Base-by-base conservation (phyloP, 2,888 invertebrate genomes). In the Parnassius smintheus region DNA sequence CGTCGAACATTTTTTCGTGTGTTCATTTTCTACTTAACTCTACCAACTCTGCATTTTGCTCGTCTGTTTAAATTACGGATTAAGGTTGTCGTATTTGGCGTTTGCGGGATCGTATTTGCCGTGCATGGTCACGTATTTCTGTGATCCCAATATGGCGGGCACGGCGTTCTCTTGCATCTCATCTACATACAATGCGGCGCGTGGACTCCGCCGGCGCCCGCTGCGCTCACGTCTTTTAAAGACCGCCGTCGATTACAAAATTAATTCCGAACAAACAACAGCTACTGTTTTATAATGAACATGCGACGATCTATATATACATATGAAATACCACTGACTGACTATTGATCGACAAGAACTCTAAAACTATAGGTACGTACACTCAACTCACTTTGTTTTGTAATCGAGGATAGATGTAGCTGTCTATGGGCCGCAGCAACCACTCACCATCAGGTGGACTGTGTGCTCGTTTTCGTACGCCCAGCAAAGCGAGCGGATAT, bases 131-230 rank as follows among this genome's bases (percentile, higher is more conserved):
- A 75, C 75, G 72, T 72, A 71, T 74, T 70, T 72, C 68, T 69
- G 69, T 64, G 65, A 67, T 67, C 63, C 65, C 65, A 70, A 53
- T 57, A 68, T 66, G 71, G 68, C 66, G 58, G 66, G 48, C 57
- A 65, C 67, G 69, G 70, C 69, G 71, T 69, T 70, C 68, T 72
- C 70, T 70, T 75, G 66, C 73, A 79, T 80, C 76, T 76, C 73
- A 79, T 80, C 75, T 76, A 70, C 79, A 81, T 78, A 80, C 77
- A 81, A 81, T 79, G 74, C 70, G 58, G 73, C 70, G 70, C 72
- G 65, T 63, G 64, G 53, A 64, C 50, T 25, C 58, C 35, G 52
- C 46, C 56, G 54, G 62, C 67, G 64, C 67, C 59, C 51, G 54
- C 55, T 54, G 54, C 55, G 51, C 44, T 58, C 45, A 46, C 45